Evolutionary conservation across 2,797 vertebrate species (phyloP), one percentile per base, ranked within the genome.

Genomic region (Oreochromis mossambicus): DNA sequence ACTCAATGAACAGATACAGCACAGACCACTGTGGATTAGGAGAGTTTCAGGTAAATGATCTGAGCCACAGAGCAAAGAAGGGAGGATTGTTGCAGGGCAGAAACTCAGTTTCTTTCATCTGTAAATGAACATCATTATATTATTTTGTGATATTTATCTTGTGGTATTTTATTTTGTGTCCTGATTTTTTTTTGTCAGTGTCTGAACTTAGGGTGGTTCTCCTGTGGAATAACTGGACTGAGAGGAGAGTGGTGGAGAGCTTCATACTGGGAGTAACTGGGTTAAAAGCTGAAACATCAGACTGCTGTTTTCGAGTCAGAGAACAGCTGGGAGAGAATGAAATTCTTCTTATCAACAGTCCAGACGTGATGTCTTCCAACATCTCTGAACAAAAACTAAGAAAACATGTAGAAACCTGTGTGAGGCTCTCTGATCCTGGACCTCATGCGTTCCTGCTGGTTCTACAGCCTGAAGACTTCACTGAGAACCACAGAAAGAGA

Each of bases 401-500:
- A 61, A 15, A 58, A 17, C 5, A 19, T 58, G 15, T 58, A 58
- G 56, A 58, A 58, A 58, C 0, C 3, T 58, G 29, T 19, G 56
- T 32, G 29, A 58, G 8, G 15, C 56, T 58, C 56, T 58, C 56
- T 58, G 56, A 58, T 58, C 0, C 56, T 4, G 56, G 56, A 58
- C 56, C 56, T 58, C 56, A 58, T 1, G 14, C 10, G 56, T 58
- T 58, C 56, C 56, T 58, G 29, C 56, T 58, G 56, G 61, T 88
- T 70, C 68, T 91, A 3, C 83, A 83, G 50, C 79, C 85, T 81
- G 88, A 90, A 77, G 70, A 81, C 38, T 92, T 91, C 84, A 87
- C 78, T 19, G 50, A 86, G 19, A 48, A 83, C 12, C 81, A 87
- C 14, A 83, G 68, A 26, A 2, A 24, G 58, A 89, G 51, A 8